Evolutionary conservation across 2,113 vertebrate genomes (phyloP), one percentile per base, ranked within the genome.

Genomic region (Notarius quadriscutis): DNA sequence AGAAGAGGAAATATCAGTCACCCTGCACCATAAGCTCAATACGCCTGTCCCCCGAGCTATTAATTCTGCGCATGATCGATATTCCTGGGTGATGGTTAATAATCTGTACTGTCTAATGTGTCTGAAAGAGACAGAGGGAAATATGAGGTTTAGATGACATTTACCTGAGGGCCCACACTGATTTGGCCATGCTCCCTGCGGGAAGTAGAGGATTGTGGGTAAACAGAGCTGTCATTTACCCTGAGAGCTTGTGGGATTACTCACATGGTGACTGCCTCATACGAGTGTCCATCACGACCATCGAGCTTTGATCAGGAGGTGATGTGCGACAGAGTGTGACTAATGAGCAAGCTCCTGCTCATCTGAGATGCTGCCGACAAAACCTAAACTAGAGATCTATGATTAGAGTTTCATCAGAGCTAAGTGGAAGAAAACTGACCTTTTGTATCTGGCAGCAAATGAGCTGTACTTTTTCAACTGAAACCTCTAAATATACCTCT

Each of bases 201-300:
- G 91, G 90, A 88, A 91, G 91, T 83, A 25, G 90, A 91, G 93
- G 93, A 89, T 88, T 90, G 80, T 92, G 92, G 89, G 93, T 93
- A 95, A 95, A 96, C 93, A 95, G 90, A 89, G 65, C 90, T 96
- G 94, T 91, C 92, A 95, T 96, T 95, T 94, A 93, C 94, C 89
- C 92, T 89, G 80, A 79, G 82, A 89, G 91, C 89, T 87, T 90
- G 90, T 84, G 90, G 91, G 92, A 93, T 93, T 92, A 93, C 89
- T 90, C 89, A 57, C 34, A 69, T 18, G 77, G 50, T 27, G 74
- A 78, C 71, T 65, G 80, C 75, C 72, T 50, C 71, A 74, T 79
- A 62, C 79, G 72, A 58, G 78, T 79, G 74, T 69, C 85, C 53
- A 82, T 81, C 50, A 81, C 50, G 58, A 86, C 84, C 81, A 57